Evolutionary conservation across 2,113 vertebrate genomes (phyloP), one percentile per base, ranked within the genome.

Genomic region (Amphiprion ocellaris): DNA sequence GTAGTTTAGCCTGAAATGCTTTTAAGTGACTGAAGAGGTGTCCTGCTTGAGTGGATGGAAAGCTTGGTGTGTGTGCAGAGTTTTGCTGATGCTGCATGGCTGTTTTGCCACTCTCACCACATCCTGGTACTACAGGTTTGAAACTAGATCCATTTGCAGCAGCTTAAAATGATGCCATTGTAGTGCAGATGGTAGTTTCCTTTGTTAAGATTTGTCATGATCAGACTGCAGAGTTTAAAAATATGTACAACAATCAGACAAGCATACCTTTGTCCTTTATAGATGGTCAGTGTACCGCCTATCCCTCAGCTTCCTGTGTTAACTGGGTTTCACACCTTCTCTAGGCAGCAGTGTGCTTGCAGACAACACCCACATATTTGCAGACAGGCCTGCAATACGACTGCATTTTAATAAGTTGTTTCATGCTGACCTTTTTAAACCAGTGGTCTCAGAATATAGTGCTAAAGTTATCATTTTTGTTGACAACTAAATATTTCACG

Each of bases 101-200:
- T 62, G 44, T 71, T 83, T 63, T 84, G 82, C 70, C 83, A 52
- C 33, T 17, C 79, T 82, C 47, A 88, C 87, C 91, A 91, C 90
- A 91, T 92, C 87, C 89, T 89, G 60, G 86, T 81, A 62, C 44
- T 68, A 76, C 82, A 72, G 59, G 52, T 82, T 33, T 66, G 60
- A 81, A 88, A 87, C 58, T 11, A 65, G 46, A 81, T 76, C 71
- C 55, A 58, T 49, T 11, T 52, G 21, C 9, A 8, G 44, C 10
- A 78, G 33, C 24, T 9, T 56, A 44, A 19, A 21, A 52, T 10
- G n/a, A 60, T 63, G 4, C 49, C 4, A 21, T 7, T 33, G 3
- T 10, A 66, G 47, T 10, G 15, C 54, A 10, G 23, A 47, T 21
- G 17, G 16, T 14, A 19, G 2, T 24, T 61, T 4, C 12, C 26